A percentile compares a stretch with the other conserved stretches of the same genome.
Evolutionary conservation across 2,797 vertebrate species (phyloP).

Genomic region (Catamblyrhynchus diadema): DNA sequence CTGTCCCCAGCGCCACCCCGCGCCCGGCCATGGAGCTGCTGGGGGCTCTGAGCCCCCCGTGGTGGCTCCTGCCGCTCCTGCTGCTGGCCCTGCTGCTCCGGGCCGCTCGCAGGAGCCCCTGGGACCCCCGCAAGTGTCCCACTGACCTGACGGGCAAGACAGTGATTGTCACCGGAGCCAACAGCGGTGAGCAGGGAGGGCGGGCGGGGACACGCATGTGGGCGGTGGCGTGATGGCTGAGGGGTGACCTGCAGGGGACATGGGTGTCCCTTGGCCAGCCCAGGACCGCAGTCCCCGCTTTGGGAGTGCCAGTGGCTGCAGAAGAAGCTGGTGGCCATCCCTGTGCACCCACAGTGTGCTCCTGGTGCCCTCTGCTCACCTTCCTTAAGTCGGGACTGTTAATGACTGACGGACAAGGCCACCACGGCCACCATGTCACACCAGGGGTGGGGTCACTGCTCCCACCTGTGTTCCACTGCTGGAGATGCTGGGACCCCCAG

Average conservation of each 20-base stretch:
- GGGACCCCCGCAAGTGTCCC: conserved; percentile 75
- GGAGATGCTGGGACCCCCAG: fast-evolving
- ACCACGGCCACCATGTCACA: fast-evolving
- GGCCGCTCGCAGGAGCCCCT: conserved; percentile 9
- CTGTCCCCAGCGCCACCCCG: background rate
- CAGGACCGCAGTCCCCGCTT: background rate
- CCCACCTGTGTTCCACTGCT: fast-evolving
- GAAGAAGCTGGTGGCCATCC: fast-evolving
- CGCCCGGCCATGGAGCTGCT: background rate
- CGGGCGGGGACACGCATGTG: fast-evolving
- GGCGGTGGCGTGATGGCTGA: fast-evolving
- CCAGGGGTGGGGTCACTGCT: background rate
- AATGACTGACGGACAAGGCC: background rate
- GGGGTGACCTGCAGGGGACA: fast-evolving
- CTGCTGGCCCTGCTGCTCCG: conserved; percentile 72
- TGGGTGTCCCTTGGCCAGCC: fast-evolving
- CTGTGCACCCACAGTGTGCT: fast-evolving
- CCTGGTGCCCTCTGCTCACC: fast-evolving
- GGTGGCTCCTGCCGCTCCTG: conserved; percentile 69
- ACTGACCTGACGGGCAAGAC: conserved; percentile 79
- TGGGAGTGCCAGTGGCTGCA: background rate
- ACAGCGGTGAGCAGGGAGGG: conserved; percentile 61
- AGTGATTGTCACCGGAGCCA: conserved; percentile 85
- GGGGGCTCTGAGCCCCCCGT: conserved; percentile 63
- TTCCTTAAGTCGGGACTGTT: fast-evolving